These are phyloP conservation scores for Pseudotriccus pelzelni DNA, from an alignment of 2,797 vertebrate genomes.

Conservation along the genomic window DNA sequence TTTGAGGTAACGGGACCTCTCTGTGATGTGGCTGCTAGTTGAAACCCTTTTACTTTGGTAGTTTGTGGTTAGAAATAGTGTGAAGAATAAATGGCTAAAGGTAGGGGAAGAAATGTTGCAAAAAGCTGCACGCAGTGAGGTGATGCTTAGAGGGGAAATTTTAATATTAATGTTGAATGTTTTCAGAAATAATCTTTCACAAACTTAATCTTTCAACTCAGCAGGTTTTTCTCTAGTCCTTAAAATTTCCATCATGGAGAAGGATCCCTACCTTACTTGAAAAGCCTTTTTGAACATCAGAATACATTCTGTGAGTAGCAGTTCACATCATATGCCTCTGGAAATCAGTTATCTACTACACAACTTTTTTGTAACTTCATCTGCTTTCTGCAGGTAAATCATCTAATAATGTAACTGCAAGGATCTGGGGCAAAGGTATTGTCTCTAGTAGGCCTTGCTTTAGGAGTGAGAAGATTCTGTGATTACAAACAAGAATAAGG, in stretches of 20 bases:
- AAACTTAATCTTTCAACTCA: background rate
- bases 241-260: background rate
- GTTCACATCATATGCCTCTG: background rate
- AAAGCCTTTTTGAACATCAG: background rate
- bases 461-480: background rate
- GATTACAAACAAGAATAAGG: background rate
- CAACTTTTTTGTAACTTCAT: background rate
- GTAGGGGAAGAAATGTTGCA: background rate
- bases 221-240: background rate
- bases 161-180: background rate
- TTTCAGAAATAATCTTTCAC: background rate
- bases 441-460: background rate
- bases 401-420: background rate
- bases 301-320: background rate
- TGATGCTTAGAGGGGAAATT: background rate
- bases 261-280: background rate
- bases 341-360: background rate
- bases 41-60: constrained; percentile 45
- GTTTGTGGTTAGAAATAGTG: constrained; percentile 46
- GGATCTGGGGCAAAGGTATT: background rate
- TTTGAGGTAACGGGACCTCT: constrained; percentile 74
- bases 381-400: background rate
- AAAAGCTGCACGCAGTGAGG: background rate
- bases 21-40: constrained; percentile 77
- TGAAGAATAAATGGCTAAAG: constrained; percentile 2